Evolutionary conservation across 2,113 vertebrate genomes (phyloP).

Genomic region (Hymenochirus boettgeri): DNA sequence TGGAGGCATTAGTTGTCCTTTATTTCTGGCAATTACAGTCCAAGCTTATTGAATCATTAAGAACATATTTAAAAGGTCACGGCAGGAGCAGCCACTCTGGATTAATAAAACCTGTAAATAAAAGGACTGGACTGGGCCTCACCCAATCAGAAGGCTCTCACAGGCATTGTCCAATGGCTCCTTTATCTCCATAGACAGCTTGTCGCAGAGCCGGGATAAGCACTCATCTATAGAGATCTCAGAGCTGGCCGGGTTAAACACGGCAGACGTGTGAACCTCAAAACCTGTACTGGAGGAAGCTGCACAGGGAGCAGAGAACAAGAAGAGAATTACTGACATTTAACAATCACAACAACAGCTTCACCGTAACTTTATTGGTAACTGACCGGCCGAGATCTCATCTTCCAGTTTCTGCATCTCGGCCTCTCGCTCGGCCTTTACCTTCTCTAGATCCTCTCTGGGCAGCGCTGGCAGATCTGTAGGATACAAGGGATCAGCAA

Average conservation of each 20-base stretch:
- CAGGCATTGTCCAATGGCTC: conserved; percentile 67
- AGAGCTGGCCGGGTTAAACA: conserved; percentile 81
- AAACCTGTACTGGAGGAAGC: conserved; percentile 77
- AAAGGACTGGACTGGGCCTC: conserved; percentile 52
- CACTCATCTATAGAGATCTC: conserved; percentile 84
- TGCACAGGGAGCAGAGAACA: conserved; percentile 47
- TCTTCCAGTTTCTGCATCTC: conserved; percentile 78
- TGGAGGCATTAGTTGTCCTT: too few relatives aligned
- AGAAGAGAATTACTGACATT: too few relatives aligned
- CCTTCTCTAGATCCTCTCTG: conserved; percentile 62
- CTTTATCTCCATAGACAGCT: conserved; percentile 65
- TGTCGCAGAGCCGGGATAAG: conserved; percentile 74
- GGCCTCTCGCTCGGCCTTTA: conserved; percentile 80
- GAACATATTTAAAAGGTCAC: too few relatives aligned
- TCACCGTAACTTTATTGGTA: too few relatives aligned
- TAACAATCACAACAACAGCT: too few relatives aligned
- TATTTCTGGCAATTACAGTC: too few relatives aligned
- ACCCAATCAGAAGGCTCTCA: conserved; percentile 77
- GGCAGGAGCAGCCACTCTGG: too few relatives aligned
- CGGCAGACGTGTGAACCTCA: conserved; percentile 76
- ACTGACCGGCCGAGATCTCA: conserved; percentile 80
- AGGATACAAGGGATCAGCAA: conserved; percentile 49
- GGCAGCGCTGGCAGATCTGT: conserved; percentile 50
- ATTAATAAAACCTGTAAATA: too few relatives aligned
- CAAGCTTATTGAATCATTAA: too few relatives aligned